Evolutionary conservation across 2,797 vertebrate genomes (phyloP).

Genomic region (Picus viridis): DNA sequence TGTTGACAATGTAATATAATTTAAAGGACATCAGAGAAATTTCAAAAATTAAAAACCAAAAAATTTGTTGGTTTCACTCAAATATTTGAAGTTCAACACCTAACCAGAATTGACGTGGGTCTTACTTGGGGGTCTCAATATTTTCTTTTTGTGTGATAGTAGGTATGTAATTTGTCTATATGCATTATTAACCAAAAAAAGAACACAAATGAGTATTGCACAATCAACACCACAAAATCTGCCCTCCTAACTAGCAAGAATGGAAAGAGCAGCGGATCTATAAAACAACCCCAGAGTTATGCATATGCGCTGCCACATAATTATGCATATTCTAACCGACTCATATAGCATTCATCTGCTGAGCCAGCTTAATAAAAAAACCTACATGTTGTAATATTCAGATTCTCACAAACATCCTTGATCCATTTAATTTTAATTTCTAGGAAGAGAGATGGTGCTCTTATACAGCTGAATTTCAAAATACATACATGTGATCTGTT

Average conservation of each 20-base stretch:
- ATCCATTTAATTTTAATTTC: neutral
- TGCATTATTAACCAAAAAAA: accelerated
- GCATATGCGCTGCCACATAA: neutral
- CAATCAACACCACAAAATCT: accelerated
- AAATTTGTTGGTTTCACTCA: neutral
- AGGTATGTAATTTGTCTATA: neutral
- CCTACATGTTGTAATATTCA: neutral
- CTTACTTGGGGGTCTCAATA: neutral
- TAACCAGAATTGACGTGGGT: neutral
- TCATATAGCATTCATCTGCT: neutral
- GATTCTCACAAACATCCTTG: neutral
- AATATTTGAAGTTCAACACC: neutral
- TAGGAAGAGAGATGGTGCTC: neutral
- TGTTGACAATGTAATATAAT: neutral
- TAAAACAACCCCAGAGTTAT: neutral
- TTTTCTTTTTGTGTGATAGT: neutral
- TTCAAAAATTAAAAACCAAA: neutral
- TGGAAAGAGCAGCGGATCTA: neutral
- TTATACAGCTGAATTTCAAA: neutral
- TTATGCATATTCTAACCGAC: neutral
- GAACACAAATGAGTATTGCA: neutral
- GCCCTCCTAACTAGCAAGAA: neutral
- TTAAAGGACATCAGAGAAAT: neutral
- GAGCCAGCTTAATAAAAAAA: neutral
- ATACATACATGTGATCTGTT: constrained; percentile 98